Evolutionary conservation across 2,888 invertebrate genomes (phyloP), one percentile per base, ranked within the genome.

Genomic region (Apodemia zela): DNA sequence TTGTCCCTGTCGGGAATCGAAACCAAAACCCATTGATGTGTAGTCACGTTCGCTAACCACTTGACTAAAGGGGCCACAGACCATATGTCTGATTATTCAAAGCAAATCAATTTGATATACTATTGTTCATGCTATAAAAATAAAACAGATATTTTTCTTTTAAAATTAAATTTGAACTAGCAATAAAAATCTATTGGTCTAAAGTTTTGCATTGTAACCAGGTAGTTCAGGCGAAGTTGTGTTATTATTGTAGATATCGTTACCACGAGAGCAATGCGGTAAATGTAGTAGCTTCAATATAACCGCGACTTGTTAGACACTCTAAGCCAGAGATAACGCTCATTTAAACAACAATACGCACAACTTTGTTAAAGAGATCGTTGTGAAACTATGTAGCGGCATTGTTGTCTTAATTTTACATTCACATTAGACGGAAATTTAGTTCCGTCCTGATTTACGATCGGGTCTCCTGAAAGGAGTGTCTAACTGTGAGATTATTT

Each of bases 341-440:
- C 70, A 75, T 80, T 80, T 80, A 77, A 80, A 78, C 75, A 75
- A 79, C 70, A 75, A 75, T 75, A 78, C 77, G 75, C 77, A 75
- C 77, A 78, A 80, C 75, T 77, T 76, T 73, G 75, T 75, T 75
- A 77, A 76, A 78, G 77, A 80, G 77, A 78, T 76, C 75, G 75
- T 72, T 29, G 42, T 75, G 72, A 79, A 54, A 81, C 81, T 81
- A 82, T 73, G 70, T 70, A 74, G 74, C 69, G 78, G 78, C 77
- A 80, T 84, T 82, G 81, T 82, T 82, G 79, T 74, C 74, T 80
- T 78, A 83, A 86, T 86, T 86, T 82, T 83, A 84, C 83, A 86
- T 83, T 82, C 80, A 75, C 81, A 80, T 84, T 82, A 85, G 80
- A 78, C 77, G 80, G 79, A 82, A 86, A 85, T 84, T 85, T 81